Conservation (phyloP, 1,140 invertebrate genomes). For the Myzus persicae region DNA sequence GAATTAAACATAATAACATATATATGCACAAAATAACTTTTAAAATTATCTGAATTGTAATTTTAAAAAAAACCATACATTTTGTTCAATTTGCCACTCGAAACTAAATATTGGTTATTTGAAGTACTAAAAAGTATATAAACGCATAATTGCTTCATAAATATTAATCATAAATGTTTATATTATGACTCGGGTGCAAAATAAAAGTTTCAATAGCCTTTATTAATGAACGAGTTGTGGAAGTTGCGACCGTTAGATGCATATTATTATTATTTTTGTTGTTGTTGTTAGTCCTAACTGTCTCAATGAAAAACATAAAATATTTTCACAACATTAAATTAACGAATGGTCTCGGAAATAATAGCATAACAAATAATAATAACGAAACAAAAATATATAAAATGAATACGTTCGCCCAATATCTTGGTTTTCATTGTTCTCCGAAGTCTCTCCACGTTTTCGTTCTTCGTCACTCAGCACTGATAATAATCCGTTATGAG, state of each 20-base stretch:
- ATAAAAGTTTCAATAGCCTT: slow-evolving; percentile 11
- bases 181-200: neutral
- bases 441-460: neutral
- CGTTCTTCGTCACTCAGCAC: neutral
- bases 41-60: neutral
- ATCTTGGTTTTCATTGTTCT: slow-evolving; percentile 6
- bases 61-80: neutral
- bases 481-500: neutral
- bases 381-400: neutral
- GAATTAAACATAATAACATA: neutral
- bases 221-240: neutral
- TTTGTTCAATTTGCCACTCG: neutral
- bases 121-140: neutral
- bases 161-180: slow-evolving; percentile 27
- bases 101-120: neutral
- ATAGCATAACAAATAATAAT: neutral
- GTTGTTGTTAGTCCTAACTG: neutral
- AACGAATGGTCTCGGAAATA: neutral
- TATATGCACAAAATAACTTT: neutral
- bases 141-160: neutral
- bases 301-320: neutral
- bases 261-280: neutral
- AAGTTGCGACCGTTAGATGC: neutral
- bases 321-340: slow-evolving; percentile 14
- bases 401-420: neutral